Evolutionary conservation across 2,113 vertebrate genomes (phyloP).

Genomic region (Bungarus multicinctus): DNA sequence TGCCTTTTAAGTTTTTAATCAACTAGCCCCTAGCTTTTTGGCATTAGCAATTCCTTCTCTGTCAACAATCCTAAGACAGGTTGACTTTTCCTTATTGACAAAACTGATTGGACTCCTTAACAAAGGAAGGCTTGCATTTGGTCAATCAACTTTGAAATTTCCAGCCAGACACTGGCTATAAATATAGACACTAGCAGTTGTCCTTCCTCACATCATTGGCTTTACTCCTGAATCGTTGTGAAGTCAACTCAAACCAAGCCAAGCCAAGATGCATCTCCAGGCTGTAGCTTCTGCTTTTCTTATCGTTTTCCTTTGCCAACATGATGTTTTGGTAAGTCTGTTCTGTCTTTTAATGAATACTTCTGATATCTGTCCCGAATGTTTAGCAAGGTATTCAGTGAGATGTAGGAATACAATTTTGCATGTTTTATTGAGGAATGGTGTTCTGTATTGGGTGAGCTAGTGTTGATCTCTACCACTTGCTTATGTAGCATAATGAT

Average conservation of each 20-base stretch:
- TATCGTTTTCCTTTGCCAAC: neutral
- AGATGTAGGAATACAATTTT: neutral
- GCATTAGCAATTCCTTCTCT: neutral
- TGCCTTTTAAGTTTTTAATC: neutral
- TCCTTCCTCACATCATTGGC: neutral
- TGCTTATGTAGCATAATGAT: neutral
- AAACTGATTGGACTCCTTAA: neutral
- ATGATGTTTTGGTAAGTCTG: neutral
- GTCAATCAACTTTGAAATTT: neutral
- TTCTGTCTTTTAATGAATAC: neutral
- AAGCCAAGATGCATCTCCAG: slow-evolving; percentile 11
- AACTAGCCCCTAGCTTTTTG: neutral
- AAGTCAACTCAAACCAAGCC: neutral
- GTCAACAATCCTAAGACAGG: neutral
- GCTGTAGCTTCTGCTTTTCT: neutral
- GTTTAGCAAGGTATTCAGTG: neutral
- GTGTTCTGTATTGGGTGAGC: neutral
- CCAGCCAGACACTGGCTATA: neutral
- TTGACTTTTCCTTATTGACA: slow-evolving; percentile 2
- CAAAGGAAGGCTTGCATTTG: neutral
- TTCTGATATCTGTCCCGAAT: neutral
- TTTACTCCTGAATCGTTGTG: neutral
- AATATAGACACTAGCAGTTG: neutral
- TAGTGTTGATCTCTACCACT: neutral
- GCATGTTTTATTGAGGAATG: neutral